phyloP scores from a whole-genome alignment of 2,888 invertebrate species.

The Ectemnius continuus region DNA sequence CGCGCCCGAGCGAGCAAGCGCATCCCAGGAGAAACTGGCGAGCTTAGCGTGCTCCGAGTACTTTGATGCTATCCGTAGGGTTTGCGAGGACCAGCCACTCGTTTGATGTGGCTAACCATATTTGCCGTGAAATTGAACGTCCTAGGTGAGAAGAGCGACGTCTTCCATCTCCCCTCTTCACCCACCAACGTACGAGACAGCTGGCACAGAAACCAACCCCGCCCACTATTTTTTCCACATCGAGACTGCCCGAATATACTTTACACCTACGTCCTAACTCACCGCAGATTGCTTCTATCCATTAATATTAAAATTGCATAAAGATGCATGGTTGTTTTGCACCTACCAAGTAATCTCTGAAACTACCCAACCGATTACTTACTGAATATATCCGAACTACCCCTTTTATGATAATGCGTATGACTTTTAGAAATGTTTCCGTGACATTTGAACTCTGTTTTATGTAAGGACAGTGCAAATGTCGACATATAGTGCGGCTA shows the following conservation, averaged over 20 bases:
- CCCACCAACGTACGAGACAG: neutral
- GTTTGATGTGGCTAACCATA: constrained; percentile 66
- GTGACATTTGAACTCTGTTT: too few relatives aligned
- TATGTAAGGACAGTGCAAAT: constrained; percentile 26
- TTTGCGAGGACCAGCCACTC: constrained; percentile 62
- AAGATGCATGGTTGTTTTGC: too few relatives aligned
- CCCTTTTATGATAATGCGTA: too few relatives aligned
- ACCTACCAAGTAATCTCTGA: too few relatives aligned
- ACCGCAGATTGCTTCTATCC: neutral
- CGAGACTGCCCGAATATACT: neutral
- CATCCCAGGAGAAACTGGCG: constrained; percentile 41
- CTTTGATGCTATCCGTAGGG: constrained; percentile 53
- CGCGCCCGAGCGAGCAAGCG: constrained; percentile 2
- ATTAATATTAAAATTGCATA: too few relatives aligned
- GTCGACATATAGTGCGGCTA: neutral
- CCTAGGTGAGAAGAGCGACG: constrained; percentile 35
- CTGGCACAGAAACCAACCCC: neutral
- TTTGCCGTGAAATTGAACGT: constrained; percentile 60
- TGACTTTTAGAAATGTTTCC: too few relatives aligned
- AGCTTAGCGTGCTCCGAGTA: constrained; percentile 48
- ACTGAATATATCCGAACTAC: too few relatives aligned
- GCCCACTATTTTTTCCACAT: constrained; percentile 10
- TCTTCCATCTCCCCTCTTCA: neutral
- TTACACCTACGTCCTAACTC: neutral
- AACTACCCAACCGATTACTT: too few relatives aligned